Evolutionary conservation across 2,113 vertebrate genomes (phyloP), one percentile per base, ranked within the genome.

Genomic region (Athene cunicularia): DNA sequence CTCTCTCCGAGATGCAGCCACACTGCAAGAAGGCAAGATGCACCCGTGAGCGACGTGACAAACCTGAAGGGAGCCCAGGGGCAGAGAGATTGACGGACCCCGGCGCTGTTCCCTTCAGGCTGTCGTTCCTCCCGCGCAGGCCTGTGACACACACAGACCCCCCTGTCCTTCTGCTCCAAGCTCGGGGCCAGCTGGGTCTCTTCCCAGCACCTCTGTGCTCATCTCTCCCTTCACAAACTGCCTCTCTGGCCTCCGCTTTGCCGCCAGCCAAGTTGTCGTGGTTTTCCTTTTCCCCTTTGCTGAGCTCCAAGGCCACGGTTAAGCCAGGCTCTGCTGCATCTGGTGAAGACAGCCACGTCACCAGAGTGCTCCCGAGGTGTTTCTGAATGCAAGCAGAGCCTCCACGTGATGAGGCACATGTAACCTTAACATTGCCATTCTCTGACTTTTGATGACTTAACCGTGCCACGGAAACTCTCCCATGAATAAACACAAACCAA

Each of bases 11-110:
- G 39, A 35, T 32, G 39, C 53, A 72, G 43, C 8, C 14, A 19
- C 1, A 1, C 13, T 23, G 17, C 8, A 66, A 28, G 16, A 59
- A 66, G 4, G 5, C 13, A 26, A 45, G 20, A 9, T 3, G 12
- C 4, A 33, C 17, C 13, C 13, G 39, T 2, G 7, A 64, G 9
- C 32, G 45, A 18, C 6, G 3, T 59, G n/a, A 8, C 1, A 0
- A 84, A 18, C 28, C 3, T 18, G 24, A 63, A 3, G 11, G 11
- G 11, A 66, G 6, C 8, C 7, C 28, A 58, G 5, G 62, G 8
- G 17, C 22, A 64, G 28, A 52, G 24, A 43, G 12, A 41, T 9
- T 28, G 27, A 8, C 0, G 0, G 39, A 43, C 1, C 1, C 20
- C 26, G 9, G 32, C 2, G 1, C 2, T 3, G 8, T 47, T 5